Conservation (phyloP, 2,113 vertebrate species). For the Microcebus jonahi region DNA sequence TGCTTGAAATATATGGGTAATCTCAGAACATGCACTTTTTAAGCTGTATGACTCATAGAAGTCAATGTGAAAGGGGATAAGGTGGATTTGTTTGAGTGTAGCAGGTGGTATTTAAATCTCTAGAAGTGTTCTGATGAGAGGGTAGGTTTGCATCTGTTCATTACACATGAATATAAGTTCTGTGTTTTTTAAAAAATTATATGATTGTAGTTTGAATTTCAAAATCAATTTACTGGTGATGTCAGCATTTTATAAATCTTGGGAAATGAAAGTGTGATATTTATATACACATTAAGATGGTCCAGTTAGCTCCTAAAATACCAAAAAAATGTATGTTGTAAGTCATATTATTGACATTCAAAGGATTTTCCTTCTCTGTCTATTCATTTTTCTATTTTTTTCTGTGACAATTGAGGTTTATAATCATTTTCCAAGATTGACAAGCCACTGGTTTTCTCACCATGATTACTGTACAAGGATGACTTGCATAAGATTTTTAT, state of each 20-base stretch:
- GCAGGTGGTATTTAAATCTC: conserved; percentile 29
- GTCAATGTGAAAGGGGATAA: background rate
- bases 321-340: background rate
- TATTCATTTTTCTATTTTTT: background rate
- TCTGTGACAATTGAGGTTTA: background rate
- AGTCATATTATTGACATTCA: background rate
- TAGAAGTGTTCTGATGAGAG: background rate
- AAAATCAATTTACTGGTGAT: conserved; percentile 3
- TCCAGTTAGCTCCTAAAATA: background rate
- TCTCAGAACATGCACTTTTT: conserved; percentile 19
- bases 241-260: background rate
- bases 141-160: conserved; percentile 29
- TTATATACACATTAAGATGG: background rate
- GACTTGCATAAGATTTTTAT: background rate
- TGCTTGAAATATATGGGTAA: background rate
- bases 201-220: conserved; percentile 43
- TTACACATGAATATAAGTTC: conserved; percentile 45
- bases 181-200: background rate
- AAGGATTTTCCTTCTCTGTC: background rate
- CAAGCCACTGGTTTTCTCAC: background rate
- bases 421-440: background rate
- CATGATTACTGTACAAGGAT: background rate
- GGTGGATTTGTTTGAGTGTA: background rate
- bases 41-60: background rate
- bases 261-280: background rate